phyloP scores from a whole-genome alignment of 2,888 invertebrate species.

The Caenorhabditis panamensis region DNA sequence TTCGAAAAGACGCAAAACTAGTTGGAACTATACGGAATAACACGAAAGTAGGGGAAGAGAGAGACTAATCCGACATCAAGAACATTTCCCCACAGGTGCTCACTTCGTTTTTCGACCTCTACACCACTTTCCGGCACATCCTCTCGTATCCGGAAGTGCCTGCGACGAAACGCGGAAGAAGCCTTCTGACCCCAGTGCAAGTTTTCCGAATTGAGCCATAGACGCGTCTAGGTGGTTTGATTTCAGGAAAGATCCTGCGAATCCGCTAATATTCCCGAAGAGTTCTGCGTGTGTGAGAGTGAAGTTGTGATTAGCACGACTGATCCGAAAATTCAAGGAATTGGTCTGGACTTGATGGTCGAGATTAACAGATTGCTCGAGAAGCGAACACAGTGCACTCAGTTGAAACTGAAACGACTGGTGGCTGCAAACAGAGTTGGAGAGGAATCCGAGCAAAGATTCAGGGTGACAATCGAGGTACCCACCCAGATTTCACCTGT shows the following conservation, averaged over 20 bases:
- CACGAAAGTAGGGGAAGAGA: constrained; percentile 6
- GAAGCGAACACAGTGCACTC: constrained; percentile 65
- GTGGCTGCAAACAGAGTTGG: constrained; percentile 59
- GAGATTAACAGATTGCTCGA: constrained; percentile 70
- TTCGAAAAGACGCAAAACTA: constrained; percentile 38
- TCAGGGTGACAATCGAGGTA: constrained; percentile 53
- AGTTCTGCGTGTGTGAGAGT: constrained; percentile 77
- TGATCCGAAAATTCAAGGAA: constrained; percentile 40
- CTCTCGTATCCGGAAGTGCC: constrained; percentile 25
- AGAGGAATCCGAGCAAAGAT: constrained; percentile 29
- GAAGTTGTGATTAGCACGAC: constrained; percentile 64
- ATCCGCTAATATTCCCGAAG: constrained; percentile 76
- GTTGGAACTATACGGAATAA: constrained; percentile 15
- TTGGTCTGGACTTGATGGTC: constrained; percentile 44
- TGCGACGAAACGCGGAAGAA: constrained; percentile 53
- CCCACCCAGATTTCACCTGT: too few relatives aligned
- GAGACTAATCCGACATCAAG: background rate
- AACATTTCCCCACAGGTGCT: constrained; percentile 64
- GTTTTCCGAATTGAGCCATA: background rate
- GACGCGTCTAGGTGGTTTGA: background rate
- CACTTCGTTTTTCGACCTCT: constrained; percentile 75
- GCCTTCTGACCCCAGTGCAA: constrained; percentile 69
- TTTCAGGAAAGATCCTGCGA: constrained; percentile 69
- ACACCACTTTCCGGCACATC: constrained; percentile 75
- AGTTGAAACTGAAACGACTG: constrained; percentile 64